Evolutionary conservation across 2,113 vertebrate genomes (phyloP).

Genomic region (Noturus placidus): DNA sequence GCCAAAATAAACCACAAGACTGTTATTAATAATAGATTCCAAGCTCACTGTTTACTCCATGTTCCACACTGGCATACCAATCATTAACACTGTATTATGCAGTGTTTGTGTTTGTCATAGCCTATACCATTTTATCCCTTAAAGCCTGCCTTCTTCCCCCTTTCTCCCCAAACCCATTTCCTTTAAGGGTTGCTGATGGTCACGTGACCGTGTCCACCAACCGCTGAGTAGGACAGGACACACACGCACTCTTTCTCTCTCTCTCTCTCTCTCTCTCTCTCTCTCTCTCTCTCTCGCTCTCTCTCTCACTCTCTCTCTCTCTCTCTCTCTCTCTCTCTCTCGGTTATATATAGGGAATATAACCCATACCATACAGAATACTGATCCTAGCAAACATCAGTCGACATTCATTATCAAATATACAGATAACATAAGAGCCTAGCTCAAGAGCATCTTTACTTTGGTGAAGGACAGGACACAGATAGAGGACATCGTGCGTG

Average conservation of each 20-base stretch:
- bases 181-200: conserved; percentile 1
- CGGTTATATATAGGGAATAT: background rate
- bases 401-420: too few species aligned
- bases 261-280: background rate
- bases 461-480: background rate
- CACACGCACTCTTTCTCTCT: background rate
- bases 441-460: background rate
- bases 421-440: background rate
- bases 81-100: background rate
- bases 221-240: background rate
- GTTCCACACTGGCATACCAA: too few species aligned
- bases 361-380: background rate
- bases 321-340: too few species aligned
- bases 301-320: background rate
- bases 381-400: background rate
- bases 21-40: background rate
- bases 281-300: too few species aligned
- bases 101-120: background rate
- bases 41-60: background rate
- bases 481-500: background rate
- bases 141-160: background rate
- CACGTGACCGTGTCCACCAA: conserved; percentile 26
- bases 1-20: background rate
- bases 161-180: background rate
- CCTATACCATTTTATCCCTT: background rate